Percentiles rank a stretch among this genome's conserved stretches.
Conservation (phyloP, 2,888 invertebrate species). For the Hoplodrina blanda region DNA sequence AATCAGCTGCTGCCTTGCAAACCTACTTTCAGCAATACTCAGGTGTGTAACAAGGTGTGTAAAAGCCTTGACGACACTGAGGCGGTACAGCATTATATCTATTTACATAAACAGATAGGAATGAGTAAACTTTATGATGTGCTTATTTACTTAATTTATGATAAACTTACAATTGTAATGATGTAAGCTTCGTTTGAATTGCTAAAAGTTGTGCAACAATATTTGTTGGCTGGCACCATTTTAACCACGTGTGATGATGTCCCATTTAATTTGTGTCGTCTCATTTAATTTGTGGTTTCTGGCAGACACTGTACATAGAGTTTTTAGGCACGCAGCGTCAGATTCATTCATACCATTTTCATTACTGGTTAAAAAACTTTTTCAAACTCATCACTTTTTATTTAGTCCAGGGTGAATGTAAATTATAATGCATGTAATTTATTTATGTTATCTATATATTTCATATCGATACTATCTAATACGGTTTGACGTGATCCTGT, state of each 20-base stretch:
- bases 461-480: not conserved
- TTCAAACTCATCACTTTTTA: slow-evolving; percentile 1
- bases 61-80: slow-evolving; percentile 35
- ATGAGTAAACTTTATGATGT: slow-evolving; percentile 22
- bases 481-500: slow-evolving; percentile 26
- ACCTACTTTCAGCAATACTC: slow-evolving; percentile 34
- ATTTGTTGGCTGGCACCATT: slow-evolving; percentile 47
- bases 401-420: not conserved
- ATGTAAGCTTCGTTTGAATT: slow-evolving; percentile 30
- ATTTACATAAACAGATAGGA: slow-evolving; percentile 33
- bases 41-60: slow-evolving; percentile 23
- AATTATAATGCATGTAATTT: too few species aligned
- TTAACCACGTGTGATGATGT: slow-evolving; percentile 24
- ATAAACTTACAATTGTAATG: slow-evolving; percentile 9
- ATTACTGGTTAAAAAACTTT: not conserved
- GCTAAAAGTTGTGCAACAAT: slow-evolving; percentile 33
- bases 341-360: not conserved
- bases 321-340: not conserved
- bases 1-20: slow-evolving; percentile 44
- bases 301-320: slow-evolving; percentile 34
- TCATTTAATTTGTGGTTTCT: slow-evolving; percentile 29
- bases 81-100: slow-evolving; percentile 21
- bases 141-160: slow-evolving; percentile 15
- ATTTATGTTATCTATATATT: not conserved
- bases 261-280: slow-evolving; percentile 30